Percentiles rank a stretch among this genome's conserved stretches.
Conservation (phyloP, 2,113 vertebrate genomes). For the Python bivittatus region DNA sequence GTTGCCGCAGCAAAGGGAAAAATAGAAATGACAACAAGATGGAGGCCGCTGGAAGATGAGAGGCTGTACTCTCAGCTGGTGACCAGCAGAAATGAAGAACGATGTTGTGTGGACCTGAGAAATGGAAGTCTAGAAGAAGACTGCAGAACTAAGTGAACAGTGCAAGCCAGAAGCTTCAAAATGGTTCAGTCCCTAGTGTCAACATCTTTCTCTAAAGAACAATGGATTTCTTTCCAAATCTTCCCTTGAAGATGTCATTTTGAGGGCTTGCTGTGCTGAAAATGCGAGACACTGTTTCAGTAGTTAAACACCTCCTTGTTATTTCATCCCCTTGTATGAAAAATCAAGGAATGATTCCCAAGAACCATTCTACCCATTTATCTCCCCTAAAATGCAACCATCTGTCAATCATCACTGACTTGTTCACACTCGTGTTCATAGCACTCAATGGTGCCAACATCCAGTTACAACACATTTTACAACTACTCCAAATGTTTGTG, state of each 20-base stretch:
- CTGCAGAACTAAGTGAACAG: no score
- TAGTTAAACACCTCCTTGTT: neutral
- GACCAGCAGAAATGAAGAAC: neutral
- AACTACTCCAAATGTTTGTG: neutral
- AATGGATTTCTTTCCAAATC: neutral
- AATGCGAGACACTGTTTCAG: neutral
- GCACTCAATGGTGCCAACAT: neutral
- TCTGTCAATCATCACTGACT: neutral
- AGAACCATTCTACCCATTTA: neutral
- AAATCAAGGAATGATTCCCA: neutral
- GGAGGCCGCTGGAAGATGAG: neutral
- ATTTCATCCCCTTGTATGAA: no score
- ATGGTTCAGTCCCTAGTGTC: neutral
- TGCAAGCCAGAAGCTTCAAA: no score
- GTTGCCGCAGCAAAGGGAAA: slow-evolving; percentile 13
- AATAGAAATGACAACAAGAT: neutral
- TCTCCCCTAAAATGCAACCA: neutral
- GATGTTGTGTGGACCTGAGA: neutral
- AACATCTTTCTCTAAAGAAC: neutral
- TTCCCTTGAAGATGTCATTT: neutral
- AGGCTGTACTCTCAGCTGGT: neutral
- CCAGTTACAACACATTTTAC: neutral
- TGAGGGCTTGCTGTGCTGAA: neutral
- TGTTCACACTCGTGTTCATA: neutral
- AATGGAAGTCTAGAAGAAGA: neutral